These are phyloP conservation scores for Hyperopisus bebe DNA, from an alignment of 2,113 vertebrate species.

Conservation along the genomic window DNA sequence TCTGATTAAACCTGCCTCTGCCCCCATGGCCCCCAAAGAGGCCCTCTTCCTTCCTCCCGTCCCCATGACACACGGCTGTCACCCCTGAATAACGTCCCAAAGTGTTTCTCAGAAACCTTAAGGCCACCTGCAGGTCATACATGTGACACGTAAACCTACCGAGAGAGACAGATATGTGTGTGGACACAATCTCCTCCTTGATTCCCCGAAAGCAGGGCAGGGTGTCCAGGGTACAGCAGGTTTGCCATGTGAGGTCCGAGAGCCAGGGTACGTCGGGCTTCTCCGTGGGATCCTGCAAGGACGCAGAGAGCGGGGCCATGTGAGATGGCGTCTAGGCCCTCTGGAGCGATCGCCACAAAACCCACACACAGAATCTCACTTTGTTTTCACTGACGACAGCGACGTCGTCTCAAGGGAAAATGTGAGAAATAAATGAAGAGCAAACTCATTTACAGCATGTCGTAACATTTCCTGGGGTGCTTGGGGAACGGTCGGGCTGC, in stretches of 20 bases:
- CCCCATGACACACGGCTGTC: background rate
- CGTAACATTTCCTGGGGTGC: background rate
- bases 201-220: slow-evolving; percentile 64
- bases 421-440: background rate
- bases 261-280: slow-evolving; percentile 63
- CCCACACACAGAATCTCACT: background rate
- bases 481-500: background rate
- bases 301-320: background rate
- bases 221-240: slow-evolving; percentile 62
- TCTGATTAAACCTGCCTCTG: background rate
- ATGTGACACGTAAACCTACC: slow-evolving; percentile 44
- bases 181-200: slow-evolving; percentile 47
- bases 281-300: slow-evolving; percentile 44
- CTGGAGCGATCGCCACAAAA: background rate
- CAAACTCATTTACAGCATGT: background rate
- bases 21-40: background rate
- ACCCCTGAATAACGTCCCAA: background rate
- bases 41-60: background rate
- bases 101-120: background rate
- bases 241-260: slow-evolving; percentile 55
- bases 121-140: background rate
- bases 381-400: background rate
- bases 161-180: slow-evolving; percentile 52
- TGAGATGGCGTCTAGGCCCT: background rate
- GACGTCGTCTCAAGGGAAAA: background rate